Base-by-base conservation (phyloP, 2,888 invertebrate species). In the Phengaris arion region DNA sequence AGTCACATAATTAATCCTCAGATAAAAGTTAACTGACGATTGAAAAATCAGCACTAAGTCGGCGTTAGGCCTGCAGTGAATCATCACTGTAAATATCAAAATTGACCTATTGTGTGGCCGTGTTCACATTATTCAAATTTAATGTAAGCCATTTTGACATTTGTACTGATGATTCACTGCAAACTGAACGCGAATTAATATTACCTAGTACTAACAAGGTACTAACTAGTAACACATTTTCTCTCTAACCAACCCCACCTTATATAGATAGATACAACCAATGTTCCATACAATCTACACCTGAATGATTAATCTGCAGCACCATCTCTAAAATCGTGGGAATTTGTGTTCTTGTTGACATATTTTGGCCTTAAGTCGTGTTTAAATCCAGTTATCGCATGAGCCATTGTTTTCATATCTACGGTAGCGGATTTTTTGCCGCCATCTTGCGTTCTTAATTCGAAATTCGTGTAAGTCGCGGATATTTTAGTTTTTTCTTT, bases 341-440 rank as follows among this genome's bases (percentile, higher is more conserved):
- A 59, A 59, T 35, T 9, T 10, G 8, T 9, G 8, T 5, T 9
- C 10, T 22, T 59, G 22, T 59, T 59, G 59, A 59, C 59, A 59
- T 22, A 59, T 59, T 59, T 59, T 59, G 22, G 59, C 22, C 3
- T 52, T 52, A 52, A 52, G 4, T 59, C 35, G 35, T 35, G 35
- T 59, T 10, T 22, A 10, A 59, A 59, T 59, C 59, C 59, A 59
- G 15, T 59, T 59, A 59, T 59, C 22, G 59, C 59, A 59, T 10
- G 59, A 9, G 59, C 22, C 59, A 59, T 59, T 59, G 22, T 59
- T 59, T 59, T 59, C 59, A 22, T 22, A 59, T 59, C 59, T 59
- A 5, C 59, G 59, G 59, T 59, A 59, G 59, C 22, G 4, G 59
- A 35, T 59, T 59, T 59, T 59, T 59, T 59, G 59, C 59, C 10